Conservation (phyloP, 2,888 invertebrate species). For the Sminthurinus aureus region DNA sequence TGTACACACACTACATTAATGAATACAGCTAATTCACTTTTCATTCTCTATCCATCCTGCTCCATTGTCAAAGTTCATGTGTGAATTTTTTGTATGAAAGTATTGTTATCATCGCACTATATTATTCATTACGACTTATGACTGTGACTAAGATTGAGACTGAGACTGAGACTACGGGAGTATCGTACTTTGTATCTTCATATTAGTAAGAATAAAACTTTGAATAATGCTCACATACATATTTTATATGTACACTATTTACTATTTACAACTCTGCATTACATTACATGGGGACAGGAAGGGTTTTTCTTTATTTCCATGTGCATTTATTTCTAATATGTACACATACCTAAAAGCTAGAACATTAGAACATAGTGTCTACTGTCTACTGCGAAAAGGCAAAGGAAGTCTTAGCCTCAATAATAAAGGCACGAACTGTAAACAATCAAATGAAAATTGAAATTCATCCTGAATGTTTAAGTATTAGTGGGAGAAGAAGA, state of each 20-base stretch:
- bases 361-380: no score
- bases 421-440: conserved; percentile 40
- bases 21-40: background rate
- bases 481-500: background rate
- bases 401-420: conserved; percentile 59
- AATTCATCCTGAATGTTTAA: conserved; percentile 17
- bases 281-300: conserved; percentile 42
- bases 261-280: background rate
- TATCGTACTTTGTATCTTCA: background rate
- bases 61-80: no score
- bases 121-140: no score
- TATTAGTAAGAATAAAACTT: background rate
- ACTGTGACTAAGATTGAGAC: no score
- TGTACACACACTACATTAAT: background rate
- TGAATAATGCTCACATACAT: background rate
- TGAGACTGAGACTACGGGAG: background rate
- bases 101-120: no score
- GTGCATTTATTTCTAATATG: no score
- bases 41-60: background rate
- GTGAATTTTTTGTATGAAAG: no score
- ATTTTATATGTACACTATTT: background rate
- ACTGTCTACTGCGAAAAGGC: background rate
- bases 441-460: conserved; percentile 35
- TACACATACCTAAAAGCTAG: no score
- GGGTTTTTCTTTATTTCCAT: conserved; percentile 25